Percentiles rank a stretch among this genome's conserved stretches.
Conservation (phyloP, 2,113 vertebrate species). For the Heptranchias perlo region DNA sequence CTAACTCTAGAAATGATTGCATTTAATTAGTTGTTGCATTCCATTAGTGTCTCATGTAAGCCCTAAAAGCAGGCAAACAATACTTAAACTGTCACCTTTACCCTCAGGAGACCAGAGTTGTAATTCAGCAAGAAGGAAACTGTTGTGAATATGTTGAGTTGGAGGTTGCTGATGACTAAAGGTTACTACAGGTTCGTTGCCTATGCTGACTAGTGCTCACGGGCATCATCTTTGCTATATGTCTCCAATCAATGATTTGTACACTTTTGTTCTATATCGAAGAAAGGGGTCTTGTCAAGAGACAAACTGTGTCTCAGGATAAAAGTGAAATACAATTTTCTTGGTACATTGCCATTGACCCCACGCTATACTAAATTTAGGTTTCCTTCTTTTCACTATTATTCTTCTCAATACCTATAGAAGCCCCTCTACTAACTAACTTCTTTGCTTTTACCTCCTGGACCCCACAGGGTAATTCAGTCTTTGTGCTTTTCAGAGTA, state of each 20-base stretch:
- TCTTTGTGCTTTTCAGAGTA: neutral
- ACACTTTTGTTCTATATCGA: neutral
- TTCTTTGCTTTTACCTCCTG: neutral
- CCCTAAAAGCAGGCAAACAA: neutral
- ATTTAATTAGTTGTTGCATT: slow-evolving; percentile 15
- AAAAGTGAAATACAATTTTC: neutral
- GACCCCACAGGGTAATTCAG: neutral
- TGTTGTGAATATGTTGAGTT: neutral
- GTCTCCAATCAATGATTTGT: neutral
- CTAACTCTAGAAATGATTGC: slow-evolving; percentile 8
- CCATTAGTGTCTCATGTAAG: slow-evolving; percentile 26
- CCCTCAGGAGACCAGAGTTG: neutral
- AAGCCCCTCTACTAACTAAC: neutral
- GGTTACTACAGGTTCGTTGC: no score
- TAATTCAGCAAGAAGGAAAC: neutral
- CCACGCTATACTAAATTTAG: neutral
- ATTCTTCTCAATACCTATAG: neutral
- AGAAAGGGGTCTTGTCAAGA: neutral
- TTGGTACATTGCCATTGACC: neutral
- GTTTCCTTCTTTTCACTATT: neutral
- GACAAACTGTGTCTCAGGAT: neutral
- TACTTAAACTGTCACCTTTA: slow-evolving; percentile 33
- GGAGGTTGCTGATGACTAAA: neutral
- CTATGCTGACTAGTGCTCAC: neutral
- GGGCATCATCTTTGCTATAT: neutral